phyloP scores from a whole-genome alignment of 1,140 invertebrate genomes.

The Lasaia peninsularis region DNA sequence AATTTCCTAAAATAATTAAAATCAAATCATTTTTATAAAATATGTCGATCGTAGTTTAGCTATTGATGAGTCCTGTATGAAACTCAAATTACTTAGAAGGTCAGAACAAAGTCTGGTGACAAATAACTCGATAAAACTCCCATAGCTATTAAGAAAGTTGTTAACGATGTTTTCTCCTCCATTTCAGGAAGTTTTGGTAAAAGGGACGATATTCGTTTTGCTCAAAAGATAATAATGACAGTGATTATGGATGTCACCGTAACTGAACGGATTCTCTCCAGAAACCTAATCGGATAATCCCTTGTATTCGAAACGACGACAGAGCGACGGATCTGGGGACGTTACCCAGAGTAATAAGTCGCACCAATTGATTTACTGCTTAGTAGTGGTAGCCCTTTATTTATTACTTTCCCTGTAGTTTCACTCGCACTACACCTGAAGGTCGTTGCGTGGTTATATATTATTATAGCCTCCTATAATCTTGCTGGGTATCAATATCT shows the following conservation, averaged over 20 bases:
- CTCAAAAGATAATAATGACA: conserved; percentile 8
- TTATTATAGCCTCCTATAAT: too few species aligned
- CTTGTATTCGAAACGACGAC: neutral
- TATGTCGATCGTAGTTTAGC: too few species aligned
- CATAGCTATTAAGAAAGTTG: neutral
- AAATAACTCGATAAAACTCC: neutral
- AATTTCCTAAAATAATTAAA: too few species aligned
- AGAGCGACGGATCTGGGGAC: neutral
- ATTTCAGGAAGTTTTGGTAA: conserved; percentile 1
- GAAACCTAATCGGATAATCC: conserved; percentile 3
- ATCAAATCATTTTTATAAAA: too few species aligned
- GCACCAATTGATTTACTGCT: neutral
- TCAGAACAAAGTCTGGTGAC: neutral
- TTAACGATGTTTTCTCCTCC: neutral
- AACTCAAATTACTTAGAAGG: too few species aligned
- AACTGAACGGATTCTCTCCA: neutral
- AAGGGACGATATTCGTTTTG: neutral
- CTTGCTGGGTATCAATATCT: too few species aligned
- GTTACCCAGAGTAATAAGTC: neutral
- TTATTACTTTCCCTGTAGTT: too few species aligned
- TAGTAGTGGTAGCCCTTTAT: too few species aligned
- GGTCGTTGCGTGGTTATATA: too few species aligned
- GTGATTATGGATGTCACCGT: conserved; percentile 1
- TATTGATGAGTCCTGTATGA: too few species aligned
- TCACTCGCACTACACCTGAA: too few species aligned